A percentile compares a stretch with the other conserved stretches of the same genome.
Conservation (phyloP, 1,140 invertebrate species). For the Neuroterus valhalla region DNA sequence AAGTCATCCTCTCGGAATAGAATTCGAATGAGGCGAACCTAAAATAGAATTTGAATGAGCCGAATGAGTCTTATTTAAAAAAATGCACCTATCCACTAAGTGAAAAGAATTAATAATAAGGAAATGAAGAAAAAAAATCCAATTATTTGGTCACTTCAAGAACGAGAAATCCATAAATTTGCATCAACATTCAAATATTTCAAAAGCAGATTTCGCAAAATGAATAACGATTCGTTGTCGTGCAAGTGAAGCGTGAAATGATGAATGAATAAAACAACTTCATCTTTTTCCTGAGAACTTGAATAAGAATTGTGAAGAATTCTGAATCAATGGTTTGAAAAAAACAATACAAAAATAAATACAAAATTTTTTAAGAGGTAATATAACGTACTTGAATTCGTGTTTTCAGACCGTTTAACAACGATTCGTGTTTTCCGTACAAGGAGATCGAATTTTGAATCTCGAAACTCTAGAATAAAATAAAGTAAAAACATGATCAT, state of each 20-base stretch:
- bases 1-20: constrained; percentile 4
- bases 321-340: not conserved
- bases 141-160: too few species aligned
- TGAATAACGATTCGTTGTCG: not conserved
- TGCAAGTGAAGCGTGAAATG: not conserved
- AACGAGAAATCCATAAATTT: not conserved
- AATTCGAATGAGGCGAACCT: not conserved
- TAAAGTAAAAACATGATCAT: constrained; percentile 9
- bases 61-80: not conserved
- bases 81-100: not conserved
- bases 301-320: too few species aligned
- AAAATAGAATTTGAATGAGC: not conserved
- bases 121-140: not conserved
- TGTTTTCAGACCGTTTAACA: constrained; percentile 77
- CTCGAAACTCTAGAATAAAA: constrained; percentile 70
- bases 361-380: not conserved
- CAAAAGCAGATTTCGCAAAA: not conserved
- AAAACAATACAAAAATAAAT: not conserved
- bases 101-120: not conserved
- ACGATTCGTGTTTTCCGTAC: constrained; percentile 79
- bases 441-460: constrained; percentile 74
- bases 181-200: not conserved
- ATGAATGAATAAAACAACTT: not conserved
- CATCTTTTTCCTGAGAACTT: not conserved
- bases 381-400: constrained; percentile 74